Evolutionary conservation across 2,113 vertebrate species (phyloP), one percentile per base, ranked within the genome.

Genomic region (Maccullochella peelii): DNA sequence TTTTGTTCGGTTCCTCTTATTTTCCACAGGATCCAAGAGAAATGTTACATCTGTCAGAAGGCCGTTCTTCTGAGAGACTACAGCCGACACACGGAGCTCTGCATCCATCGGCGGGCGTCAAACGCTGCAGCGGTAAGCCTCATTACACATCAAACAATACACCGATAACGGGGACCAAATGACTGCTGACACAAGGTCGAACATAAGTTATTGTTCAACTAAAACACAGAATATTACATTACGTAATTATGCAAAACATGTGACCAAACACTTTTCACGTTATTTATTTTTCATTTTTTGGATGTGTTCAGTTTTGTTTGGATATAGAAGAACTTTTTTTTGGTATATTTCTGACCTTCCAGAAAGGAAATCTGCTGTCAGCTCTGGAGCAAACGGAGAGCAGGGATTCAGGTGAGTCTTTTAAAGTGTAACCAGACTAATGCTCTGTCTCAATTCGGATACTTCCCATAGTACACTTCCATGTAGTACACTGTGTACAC

Each of bases 1-100:
- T 9, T 50, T 12, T 20, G 20, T 68, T 0, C 42, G 59, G 66
- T 55, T 50, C 62, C n/a, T 18, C 9, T 47, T 1, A 1, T 42
- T 49, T 50, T 72, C 52, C 15, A 2, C 75, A 91, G 91, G 44
- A 72, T 69, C 86, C 92, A 68, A 81, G 97, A 99, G 94, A 98
- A 97, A 85, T 99, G 98, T 92, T 98, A 95, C 86, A 57, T 98
- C 74, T 99, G 98, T 92, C 96, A 96, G 86, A 95, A 93, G 65
- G 52, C 84, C 42, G 82, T 98, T 73, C 91, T 95, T 44, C 74
- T 95, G 40, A 93, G 90, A 83, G 96, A 97, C 8, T 99, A 97
- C 92, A 80, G 86, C 73, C 86, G 84, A 44, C 98, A 99, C 14
- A 97, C 97, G 2, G 95, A 97, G 65, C 89, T 87, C 87, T 99